These are phyloP conservation scores for Gerris lacustris DNA, from an alignment of 2,888 invertebrate species.

Conservation along the genomic window DNA sequence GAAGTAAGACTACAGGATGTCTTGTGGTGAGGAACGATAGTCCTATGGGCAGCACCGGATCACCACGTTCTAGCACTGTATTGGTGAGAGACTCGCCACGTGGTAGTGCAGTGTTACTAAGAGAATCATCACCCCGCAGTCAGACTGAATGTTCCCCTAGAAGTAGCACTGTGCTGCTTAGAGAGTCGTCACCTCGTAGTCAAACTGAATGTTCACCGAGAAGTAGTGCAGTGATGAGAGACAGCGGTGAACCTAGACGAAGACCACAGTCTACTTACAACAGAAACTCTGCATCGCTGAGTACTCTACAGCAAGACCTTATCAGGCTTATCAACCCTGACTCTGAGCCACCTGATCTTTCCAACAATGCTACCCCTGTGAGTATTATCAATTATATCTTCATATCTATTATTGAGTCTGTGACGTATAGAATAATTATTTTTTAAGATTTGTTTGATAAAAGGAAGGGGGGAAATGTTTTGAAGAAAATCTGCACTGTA, in stretches of 20 bases:
- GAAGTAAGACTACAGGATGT: constrained; percentile 33
- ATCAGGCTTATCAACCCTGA: constrained; percentile 79
- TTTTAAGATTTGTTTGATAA: no score
- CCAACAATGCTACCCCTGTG: constrained; percentile 23
- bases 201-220: constrained; percentile 44
- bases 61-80: not conserved
- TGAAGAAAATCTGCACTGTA: no score
- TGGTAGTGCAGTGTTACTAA: not conserved
- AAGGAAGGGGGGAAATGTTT: no score
- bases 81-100: not conserved
- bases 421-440: not conserved
- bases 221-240: constrained; percentile 34
- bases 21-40: constrained; percentile 3
- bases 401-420: not conserved
- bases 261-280: constrained; percentile 38
- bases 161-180: constrained; percentile 31
- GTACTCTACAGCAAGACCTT: constrained; percentile 68
- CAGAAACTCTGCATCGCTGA: constrained; percentile 50
- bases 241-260: constrained; percentile 46
- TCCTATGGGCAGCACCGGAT: constrained; percentile 6
- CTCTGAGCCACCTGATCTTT: constrained; percentile 38
- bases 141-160: constrained; percentile 45
- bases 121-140: constrained; percentile 12
- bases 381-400: constrained; percentile 29
- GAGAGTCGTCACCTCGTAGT: constrained; percentile 39